A percentile compares a stretch with the other conserved stretches of the same genome.
Evolutionary conservation across 2,888 invertebrate genomes (phyloP).

Genomic region (Chaetoderma sp.): DNA sequence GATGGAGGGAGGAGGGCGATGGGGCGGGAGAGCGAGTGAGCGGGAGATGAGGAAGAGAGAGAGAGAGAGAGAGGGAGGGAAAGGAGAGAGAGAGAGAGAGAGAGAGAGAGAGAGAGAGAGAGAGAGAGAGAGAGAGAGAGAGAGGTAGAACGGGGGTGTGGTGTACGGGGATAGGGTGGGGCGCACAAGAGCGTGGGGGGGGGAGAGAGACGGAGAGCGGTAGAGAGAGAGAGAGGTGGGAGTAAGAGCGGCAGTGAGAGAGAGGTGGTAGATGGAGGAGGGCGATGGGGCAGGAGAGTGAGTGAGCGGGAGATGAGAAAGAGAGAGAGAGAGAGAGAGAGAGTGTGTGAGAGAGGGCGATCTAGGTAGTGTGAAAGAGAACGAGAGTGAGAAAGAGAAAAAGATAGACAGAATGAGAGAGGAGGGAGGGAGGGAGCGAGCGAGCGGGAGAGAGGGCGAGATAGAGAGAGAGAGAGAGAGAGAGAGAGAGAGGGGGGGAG

Average conservation of each 20-base stretch:
- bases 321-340: background rate
- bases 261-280: background rate
- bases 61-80: background rate
- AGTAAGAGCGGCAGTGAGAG: too few relatives aligned
- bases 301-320: background rate
- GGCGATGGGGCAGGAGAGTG: too few relatives aligned
- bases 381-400: too few relatives aligned
- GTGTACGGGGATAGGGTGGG: background rate
- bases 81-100: background rate
- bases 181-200: too few relatives aligned
- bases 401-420: background rate
- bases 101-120: background rate
- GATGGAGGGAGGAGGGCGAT: too few relatives aligned
- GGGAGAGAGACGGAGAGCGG: too few relatives aligned
- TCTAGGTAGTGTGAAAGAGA: too few relatives aligned
- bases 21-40: background rate
- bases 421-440: too few relatives aligned
- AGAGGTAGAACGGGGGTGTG: background rate
- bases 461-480: background rate
- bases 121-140: background rate
- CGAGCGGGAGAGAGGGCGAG: too few relatives aligned
- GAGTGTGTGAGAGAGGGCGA: background rate
- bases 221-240: too few relatives aligned
- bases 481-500: background rate
- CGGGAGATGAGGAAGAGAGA: background rate